These are phyloP conservation scores for Stigmatopora nigra DNA, from an alignment of 2,113 vertebrate genomes.

Conservation along the genomic window DNA sequence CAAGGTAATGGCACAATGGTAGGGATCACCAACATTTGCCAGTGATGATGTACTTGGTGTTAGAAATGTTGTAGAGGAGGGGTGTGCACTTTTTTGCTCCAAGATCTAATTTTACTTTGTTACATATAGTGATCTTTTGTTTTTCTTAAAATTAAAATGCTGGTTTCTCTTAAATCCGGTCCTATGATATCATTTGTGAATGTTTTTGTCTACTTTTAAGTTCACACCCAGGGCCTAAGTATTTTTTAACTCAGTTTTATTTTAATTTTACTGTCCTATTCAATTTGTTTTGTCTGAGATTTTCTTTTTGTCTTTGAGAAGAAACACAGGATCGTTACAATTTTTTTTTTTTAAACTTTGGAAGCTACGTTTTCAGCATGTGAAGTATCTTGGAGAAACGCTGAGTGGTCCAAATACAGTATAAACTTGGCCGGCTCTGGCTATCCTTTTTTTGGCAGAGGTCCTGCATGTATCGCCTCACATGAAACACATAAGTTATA, in stretches of 20 bases:
- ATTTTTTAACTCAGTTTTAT: no score
- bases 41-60: background rate
- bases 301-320: background rate
- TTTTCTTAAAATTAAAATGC: no score
- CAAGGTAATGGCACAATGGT: background rate
- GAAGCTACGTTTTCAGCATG: slow-evolving; percentile 1
- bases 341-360: slow-evolving; percentile 9
- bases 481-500: slow-evolving; percentile 2
- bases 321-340: background rate
- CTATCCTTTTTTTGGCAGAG: slow-evolving; percentile 1
- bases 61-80: no score
- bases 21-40: background rate
- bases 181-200: no score
- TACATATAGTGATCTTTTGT: no score
- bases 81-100: no score
- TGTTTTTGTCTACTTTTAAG: no score
- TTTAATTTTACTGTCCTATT: background rate
- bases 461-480: background rate
- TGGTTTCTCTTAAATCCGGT: no score
- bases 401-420: background rate
- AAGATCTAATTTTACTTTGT: no score
- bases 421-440: background rate
- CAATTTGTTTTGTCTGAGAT: background rate
- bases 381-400: background rate
- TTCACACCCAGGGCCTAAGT: no score